Evolutionary conservation across 2,888 invertebrate species (phyloP), one percentile per base, ranked within the genome.

Genomic region (Cataglyphis cursor): DNA sequence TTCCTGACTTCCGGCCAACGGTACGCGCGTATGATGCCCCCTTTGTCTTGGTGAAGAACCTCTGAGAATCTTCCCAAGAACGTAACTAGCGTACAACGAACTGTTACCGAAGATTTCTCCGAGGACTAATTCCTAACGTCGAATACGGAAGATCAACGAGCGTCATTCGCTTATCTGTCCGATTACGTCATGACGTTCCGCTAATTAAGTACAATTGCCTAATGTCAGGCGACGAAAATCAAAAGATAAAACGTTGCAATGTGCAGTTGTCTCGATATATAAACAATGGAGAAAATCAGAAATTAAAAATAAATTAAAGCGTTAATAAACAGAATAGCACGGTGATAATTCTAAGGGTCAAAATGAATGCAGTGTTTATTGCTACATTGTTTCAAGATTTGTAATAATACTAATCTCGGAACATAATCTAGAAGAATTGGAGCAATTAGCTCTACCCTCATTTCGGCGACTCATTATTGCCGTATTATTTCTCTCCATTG

Each of bases 11-110:
- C 94, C 94, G 93, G 93, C 90, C 92, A 94, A 94, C 94, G 94
- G 94, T 94, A 92, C 90, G 89, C 89, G 82, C 87, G 89, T 91
- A 89, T 88, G 88, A 89, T 89, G 88, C 85, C 82, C 84, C 90
- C 92, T 92, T 93, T 94, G 93, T 93, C 91, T 92, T 88, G 87
- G 83, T 66, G 54, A 66, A 74, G 89, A 88, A 85, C 87, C 91
- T 92, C 93, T 94, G 94, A 93, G 94, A 94, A 94, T 90, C 89
- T 94, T 94, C 94, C 93, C 94, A 94, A 93, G 94, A 91, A 90
- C 87, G 90, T 92, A 91, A 92, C 89, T 80, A 78, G 86, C 91
- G 90, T 92, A 92, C 92, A 92, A 93, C 91, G 91, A 92, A 93
- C 92, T 90, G 91, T 91, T 92, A 91, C 90, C 88, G 81, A 92